These are phyloP conservation scores for Temnothorax ravouxi DNA, from an alignment of 2,888 invertebrate genomes.

Conservation along the genomic window DNA sequence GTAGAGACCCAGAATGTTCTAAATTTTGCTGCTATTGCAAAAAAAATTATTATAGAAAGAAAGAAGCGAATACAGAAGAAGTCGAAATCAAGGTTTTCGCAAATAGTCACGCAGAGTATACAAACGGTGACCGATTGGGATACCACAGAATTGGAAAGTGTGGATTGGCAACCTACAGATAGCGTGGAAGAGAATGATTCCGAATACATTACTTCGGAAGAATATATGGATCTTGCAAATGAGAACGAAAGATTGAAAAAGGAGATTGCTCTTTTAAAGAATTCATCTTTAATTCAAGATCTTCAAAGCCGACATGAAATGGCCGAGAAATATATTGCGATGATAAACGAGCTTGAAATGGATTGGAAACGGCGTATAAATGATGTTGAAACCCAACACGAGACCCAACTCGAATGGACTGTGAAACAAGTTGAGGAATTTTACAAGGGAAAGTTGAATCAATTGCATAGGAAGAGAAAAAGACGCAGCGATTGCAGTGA, in stretches of 20 bases:
- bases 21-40: constrained; percentile 94
- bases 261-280: constrained; percentile 78
- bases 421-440: constrained; percentile 79
- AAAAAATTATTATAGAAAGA: constrained; percentile 87
- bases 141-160: constrained; percentile 65
- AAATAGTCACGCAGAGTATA: constrained; percentile 79
- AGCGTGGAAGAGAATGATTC: constrained; percentile 45
- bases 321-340: constrained; percentile 78
- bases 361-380: constrained; percentile 82
- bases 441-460: constrained; percentile 79
- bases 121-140: constrained; percentile 83
- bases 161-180: constrained; percentile 60
- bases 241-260: constrained; percentile 81
- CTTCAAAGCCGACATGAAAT: constrained; percentile 82
- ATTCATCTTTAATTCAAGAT: constrained; percentile 78
- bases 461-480: constrained; percentile 71
- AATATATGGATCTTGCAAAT: constrained; percentile 77
- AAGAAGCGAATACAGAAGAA: constrained; percentile 68
- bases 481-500: constrained; percentile 66
- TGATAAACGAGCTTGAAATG: constrained; percentile 80
- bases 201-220: constrained; percentile 69
- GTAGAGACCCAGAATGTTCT: constrained; percentile 95
- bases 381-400: constrained; percentile 80
- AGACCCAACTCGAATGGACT: constrained; percentile 79
- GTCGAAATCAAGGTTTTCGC: constrained; percentile 81